Conservation (phyloP, 2,888 invertebrate genomes). For the Globia sparganii region DNA sequence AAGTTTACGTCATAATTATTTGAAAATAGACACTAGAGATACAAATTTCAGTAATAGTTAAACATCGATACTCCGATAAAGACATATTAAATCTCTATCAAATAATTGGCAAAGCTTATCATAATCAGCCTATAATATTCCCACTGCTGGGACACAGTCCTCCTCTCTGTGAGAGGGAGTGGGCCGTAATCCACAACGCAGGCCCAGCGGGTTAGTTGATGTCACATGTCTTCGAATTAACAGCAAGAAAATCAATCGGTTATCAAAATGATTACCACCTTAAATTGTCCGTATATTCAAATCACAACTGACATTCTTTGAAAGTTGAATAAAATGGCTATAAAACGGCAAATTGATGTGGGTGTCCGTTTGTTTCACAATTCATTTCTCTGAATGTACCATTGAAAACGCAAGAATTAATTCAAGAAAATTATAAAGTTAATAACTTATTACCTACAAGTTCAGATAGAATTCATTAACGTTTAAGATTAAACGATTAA, state of each 20-base stretch:
- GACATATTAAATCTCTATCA: too few species aligned
- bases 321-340: background rate
- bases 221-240: too few species aligned
- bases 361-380: background rate
- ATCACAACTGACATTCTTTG: background rate
- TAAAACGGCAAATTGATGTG: background rate
- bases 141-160: too few species aligned
- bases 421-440: constrained; percentile 21
- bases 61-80: background rate
- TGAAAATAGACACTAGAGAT: background rate
- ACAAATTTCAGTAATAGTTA: background rate
- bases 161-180: too few species aligned
- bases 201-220: too few species aligned
- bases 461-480: constrained; percentile 29
- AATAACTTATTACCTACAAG: constrained; percentile 25
- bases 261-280: too few species aligned
- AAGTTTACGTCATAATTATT: background rate
- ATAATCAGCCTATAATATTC: too few species aligned
- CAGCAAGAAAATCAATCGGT: background rate
- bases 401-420: background rate
- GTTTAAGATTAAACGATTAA: too few species aligned
- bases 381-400: background rate
- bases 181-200: too few species aligned
- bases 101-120: too few species aligned
- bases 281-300: background rate